Conservation (phyloP, 2,888 invertebrate species). For the Troides oblongomaculatus region DNA sequence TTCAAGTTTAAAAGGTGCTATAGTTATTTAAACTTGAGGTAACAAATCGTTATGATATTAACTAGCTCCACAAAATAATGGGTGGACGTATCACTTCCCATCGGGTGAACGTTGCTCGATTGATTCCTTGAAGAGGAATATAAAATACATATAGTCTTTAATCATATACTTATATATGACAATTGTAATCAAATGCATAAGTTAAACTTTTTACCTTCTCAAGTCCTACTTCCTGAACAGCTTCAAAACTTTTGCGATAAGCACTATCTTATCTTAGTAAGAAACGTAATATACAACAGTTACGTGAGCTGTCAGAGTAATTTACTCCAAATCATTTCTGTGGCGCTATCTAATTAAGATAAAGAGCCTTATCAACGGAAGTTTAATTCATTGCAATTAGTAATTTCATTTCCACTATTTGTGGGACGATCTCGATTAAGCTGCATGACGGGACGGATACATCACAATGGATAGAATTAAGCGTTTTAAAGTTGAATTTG, state of each 20-base stretch:
- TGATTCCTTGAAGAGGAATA: no score
- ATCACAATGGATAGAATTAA: background rate
- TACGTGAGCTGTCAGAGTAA: conserved; percentile 22
- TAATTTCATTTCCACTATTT: conserved; percentile 29
- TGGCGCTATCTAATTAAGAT: conserved; percentile 37
- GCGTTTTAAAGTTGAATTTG: background rate
- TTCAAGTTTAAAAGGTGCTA: no score
- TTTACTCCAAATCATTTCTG: conserved; percentile 34
- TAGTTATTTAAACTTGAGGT: no score
- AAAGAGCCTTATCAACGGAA: conserved; percentile 31
- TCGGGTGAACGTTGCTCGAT: no score
- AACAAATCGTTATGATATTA: no score
- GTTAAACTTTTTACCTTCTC: background rate
- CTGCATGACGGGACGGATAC: conserved; percentile 28
- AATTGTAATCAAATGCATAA: background rate
- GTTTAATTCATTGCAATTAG: conserved; percentile 32
- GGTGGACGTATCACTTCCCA: no score
- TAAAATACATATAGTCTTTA: no score
- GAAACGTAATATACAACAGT: conserved; percentile 19
- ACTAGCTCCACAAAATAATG: no score
- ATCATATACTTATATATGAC: no score
- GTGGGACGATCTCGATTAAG: conserved; percentile 34
- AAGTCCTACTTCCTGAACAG: background rate
- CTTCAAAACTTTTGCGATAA: conserved; percentile 10
- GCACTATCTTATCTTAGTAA: background rate